These are phyloP conservation scores for Drosophila fungiperda DNA, from an alignment of 2,888 invertebrate genomes.

Conservation along the genomic window DNA sequence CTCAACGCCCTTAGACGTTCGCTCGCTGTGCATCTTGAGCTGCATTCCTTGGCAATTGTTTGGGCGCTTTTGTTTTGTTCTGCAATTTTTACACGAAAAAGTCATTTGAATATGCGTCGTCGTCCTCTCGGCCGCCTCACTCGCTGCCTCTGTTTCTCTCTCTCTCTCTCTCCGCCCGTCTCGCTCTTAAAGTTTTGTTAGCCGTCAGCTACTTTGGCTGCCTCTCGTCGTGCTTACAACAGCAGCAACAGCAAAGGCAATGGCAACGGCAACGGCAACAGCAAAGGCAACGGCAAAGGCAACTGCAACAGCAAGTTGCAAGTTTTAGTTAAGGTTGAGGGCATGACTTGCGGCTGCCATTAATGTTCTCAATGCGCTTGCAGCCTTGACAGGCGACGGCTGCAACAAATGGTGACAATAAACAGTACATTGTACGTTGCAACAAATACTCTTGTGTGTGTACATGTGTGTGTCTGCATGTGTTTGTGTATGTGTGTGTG, in stretches of 20 bases:
- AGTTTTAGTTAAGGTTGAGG: conserved; percentile 70
- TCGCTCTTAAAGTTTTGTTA: conserved; percentile 72
- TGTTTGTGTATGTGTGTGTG: conserved; percentile 9
- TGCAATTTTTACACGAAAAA: conserved; percentile 78
- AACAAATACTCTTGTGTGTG: conserved; percentile 30
- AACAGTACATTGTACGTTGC: conserved; percentile 61
- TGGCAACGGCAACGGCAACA: background rate
- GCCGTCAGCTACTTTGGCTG: conserved; percentile 74
- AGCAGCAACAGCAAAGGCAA: background rate
- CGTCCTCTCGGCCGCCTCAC: background rate
- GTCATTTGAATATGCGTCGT: conserved; percentile 78
- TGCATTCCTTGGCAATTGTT: conserved; percentile 79
- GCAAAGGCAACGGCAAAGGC: conserved; percentile 5
- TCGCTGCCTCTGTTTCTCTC: background rate
- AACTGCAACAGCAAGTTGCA: conserved; percentile 29
- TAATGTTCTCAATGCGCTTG: conserved; percentile 47
- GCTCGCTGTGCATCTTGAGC: conserved; percentile 54
- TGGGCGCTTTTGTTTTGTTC: conserved; percentile 74
- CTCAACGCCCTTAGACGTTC: conserved; percentile 7
- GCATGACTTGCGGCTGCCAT: conserved; percentile 76
- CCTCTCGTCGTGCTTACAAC: conserved; percentile 15
- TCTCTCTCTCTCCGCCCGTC: conserved; percentile 14
- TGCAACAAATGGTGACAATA: conserved; percentile 64
- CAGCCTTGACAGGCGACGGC: conserved; percentile 62
- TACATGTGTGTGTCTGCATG: background rate